Conservation (phyloP, 2,113 vertebrate genomes). For the Heteronetta atricapilla region DNA sequence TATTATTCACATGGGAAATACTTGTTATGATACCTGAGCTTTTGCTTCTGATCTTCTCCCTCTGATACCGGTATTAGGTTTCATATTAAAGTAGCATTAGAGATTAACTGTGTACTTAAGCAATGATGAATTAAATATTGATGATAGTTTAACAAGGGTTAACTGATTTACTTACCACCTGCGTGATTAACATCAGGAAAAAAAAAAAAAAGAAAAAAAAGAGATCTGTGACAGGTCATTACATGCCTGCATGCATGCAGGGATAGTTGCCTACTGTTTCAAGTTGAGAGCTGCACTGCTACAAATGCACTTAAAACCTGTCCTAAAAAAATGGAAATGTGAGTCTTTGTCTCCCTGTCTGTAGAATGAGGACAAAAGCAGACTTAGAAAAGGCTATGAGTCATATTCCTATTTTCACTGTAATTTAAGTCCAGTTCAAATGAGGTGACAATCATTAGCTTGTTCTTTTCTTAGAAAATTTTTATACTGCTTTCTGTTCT, state of each 20-base stretch:
- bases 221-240: background rate
- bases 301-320: background rate
- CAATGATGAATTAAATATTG: background rate
- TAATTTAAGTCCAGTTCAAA: background rate
- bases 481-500: background rate
- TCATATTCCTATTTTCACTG: background rate
- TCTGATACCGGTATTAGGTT: background rate
- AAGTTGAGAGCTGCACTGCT: fast-evolving
- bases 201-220: background rate
- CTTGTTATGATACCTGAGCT: background rate
- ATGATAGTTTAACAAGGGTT: background rate
- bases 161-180: background rate
- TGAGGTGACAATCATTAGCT: background rate
- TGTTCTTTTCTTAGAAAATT: background rate
- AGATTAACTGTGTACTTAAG: background rate
- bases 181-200: background rate
- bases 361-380: background rate
- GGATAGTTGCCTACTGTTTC: background rate
- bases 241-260: background rate
- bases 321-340: background rate
- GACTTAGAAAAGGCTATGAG: background rate
- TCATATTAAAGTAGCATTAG: background rate
- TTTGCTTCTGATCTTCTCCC: background rate
- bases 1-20: background rate
- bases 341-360: background rate